Evolutionary conservation across 2,888 invertebrate genomes (phyloP).

Genomic region (Noctua comes): DNA sequence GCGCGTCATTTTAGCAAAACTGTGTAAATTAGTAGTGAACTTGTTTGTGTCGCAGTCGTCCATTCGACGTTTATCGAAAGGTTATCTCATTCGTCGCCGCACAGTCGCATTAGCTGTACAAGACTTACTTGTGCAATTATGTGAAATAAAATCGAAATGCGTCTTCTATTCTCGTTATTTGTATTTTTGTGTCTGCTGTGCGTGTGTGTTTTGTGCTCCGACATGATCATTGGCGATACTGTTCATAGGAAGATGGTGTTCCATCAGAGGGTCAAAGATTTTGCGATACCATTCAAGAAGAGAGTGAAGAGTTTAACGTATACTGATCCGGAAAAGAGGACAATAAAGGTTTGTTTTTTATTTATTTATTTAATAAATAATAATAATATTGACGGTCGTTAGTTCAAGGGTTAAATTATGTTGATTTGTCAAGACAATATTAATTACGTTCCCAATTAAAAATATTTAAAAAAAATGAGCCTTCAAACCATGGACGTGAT

Average conservation of each 20-base stretch:
- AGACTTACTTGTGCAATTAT: conserved; percentile 65
- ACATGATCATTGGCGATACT: conserved; percentile 87
- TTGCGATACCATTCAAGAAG: conserved; percentile 88
- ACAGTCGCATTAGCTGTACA: conserved; percentile 59
- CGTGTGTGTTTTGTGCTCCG: conserved; percentile 76
- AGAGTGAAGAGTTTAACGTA: conserved; percentile 83
- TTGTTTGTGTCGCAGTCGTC: conserved; percentile 64
- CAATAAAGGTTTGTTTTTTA: conserved; percentile 79
- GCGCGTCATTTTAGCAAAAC: conserved; percentile 63
- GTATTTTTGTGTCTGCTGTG: conserved; percentile 73
- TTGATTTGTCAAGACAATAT: neutral
- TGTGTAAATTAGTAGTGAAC: conserved; percentile 62
- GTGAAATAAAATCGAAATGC: conserved; percentile 82
- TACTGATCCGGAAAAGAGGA: conserved; percentile 83
- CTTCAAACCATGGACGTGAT: neutral
- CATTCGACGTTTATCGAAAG: conserved; percentile 70
- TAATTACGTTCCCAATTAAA: neutral
- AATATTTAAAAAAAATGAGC: neutral
- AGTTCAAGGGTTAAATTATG: neutral
- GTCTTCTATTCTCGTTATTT: conserved; percentile 76
- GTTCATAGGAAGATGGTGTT: conserved; percentile 88
- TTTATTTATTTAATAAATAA: neutral
- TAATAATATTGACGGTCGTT: too few relatives aligned
- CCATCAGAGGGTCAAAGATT: conserved; percentile 86
- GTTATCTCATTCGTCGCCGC: conserved; percentile 75